Evolutionary conservation across 2,888 invertebrate genomes (phyloP), one percentile per base, ranked within the genome.

Genomic region (Hydrotaea diabolus): DNA sequence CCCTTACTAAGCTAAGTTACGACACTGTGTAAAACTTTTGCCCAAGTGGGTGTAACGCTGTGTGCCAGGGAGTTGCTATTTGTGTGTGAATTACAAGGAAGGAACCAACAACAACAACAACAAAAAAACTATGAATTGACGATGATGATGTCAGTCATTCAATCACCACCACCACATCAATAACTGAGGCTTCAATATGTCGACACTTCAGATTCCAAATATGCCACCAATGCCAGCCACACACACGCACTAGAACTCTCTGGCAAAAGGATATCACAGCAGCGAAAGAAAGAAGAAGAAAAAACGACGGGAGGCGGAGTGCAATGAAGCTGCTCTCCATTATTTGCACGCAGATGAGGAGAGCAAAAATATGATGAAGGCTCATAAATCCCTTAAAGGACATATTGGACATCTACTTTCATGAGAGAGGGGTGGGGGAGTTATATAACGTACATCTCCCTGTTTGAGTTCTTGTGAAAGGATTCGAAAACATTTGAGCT

Each of bases 111-210:
- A 2, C 31, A 31, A 31, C 31, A 31, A n/a, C n/a, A n/a, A n/a
- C 5, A 57, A 23, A 21, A 79, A 9, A 55, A 75, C 75, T 84
- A 81, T 69, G 59, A 78, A 76, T 23, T 72, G 75, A 75, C 46
- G 76, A 78, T 57, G 59, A 66, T 76, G 74, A 71, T 64, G 77
- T 75, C 55, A 64, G 75, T 76, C 76, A 76, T 55, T 77, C 64
- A 72, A 15, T 69, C 53, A 76, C 71, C 64, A 55, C n/a, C 43
- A 43, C 43, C 46, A 69, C 69, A 69, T 69, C 55, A 78, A 83
- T 74, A 74, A 69, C 77, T 13, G 55, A 74, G 64, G 23, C 77
- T 64, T 80, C 80, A 80, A 76, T 81, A 73, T 82, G 81, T 81
- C 79, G 46, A 79, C 76, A 79, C 66, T 85, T 79, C 19, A 73